A percentile compares a stretch with the other conserved stretches of the same genome.
Evolutionary conservation across 2,797 vertebrate species (phyloP).

Genomic region (Gymnopithys bicolor): DNA sequence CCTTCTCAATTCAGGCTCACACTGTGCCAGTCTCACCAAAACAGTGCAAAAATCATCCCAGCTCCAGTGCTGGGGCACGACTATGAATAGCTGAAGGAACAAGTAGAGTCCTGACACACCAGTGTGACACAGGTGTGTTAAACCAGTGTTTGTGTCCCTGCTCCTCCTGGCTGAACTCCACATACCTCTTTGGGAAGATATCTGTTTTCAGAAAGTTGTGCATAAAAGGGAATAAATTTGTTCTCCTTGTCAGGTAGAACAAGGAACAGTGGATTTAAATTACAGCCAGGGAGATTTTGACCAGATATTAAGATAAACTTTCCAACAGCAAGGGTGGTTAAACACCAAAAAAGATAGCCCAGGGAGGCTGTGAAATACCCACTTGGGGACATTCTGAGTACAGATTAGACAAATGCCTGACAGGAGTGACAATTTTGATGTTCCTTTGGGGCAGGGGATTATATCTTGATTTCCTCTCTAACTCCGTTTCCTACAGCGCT

Average conservation of each 20-base stretch:
- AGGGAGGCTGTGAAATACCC: slow-evolving; percentile 3
- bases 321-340: slow-evolving; percentile 14
- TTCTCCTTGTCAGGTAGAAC: not conserved
- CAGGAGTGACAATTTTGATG: slow-evolving; percentile 25
- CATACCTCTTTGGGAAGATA: rapidly evolving
- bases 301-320: slow-evolving; percentile 26
- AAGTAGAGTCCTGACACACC: too few species aligned
- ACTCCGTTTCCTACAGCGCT: rapidly evolving
- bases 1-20: not conserved
- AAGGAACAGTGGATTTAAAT: slow-evolving; percentile 27
- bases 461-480: slow-evolving; percentile 7
- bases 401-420: slow-evolving; percentile 21
- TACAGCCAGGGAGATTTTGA: slow-evolving; percentile 4
- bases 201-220: not conserved
- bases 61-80: rapidly evolving
- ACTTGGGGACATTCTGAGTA: not conserved
- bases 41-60: not conserved
- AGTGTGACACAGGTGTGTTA: rapidly evolving
- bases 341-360: slow-evolving; percentile 2
- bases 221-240: not conserved
- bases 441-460: slow-evolving; percentile 43
- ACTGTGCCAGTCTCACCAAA: not conserved
- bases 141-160: not conserved
- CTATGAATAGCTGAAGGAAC: not conserved
- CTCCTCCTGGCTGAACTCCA: not conserved